These are phyloP conservation scores for Manis javanica DNA, from an alignment of 2,797 vertebrate species.

Conservation along the genomic window DNA sequence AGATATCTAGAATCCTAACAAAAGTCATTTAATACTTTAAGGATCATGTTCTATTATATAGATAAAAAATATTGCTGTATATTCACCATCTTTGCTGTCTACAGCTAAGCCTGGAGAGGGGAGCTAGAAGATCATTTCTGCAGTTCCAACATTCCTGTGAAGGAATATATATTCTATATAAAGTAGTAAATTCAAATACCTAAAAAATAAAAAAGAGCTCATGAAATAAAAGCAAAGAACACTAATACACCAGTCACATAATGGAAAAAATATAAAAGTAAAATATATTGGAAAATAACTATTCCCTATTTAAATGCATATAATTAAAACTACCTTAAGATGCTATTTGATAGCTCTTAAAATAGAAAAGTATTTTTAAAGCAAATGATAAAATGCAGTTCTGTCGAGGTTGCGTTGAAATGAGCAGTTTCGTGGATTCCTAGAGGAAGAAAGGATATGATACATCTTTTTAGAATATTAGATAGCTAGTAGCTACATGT, in stretches of 20 bases:
- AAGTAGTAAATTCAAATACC: background rate
- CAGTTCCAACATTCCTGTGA: background rate
- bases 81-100: background rate
- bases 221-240: background rate
- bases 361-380: background rate
- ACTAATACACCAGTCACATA: background rate
- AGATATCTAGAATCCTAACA: background rate
- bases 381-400: background rate
- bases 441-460: background rate
- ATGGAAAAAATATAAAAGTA: conserved; percentile 4
- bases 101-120: background rate
- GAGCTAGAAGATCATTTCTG: background rate
- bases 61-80: background rate
- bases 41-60: background rate
- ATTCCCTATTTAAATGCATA: background rate
- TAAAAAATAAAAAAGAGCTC: background rate
- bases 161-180: background rate
- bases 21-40: conserved; percentile 29
- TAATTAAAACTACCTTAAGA: background rate
- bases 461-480: background rate
- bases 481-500: background rate
- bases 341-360: background rate
- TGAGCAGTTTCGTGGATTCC: background rate
- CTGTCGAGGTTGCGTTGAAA: background rate
- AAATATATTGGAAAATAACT: background rate